These are phyloP conservation scores for Brassicogethes aeneus DNA, from an alignment of 2,888 invertebrate species.

Conservation along the genomic window DNA sequence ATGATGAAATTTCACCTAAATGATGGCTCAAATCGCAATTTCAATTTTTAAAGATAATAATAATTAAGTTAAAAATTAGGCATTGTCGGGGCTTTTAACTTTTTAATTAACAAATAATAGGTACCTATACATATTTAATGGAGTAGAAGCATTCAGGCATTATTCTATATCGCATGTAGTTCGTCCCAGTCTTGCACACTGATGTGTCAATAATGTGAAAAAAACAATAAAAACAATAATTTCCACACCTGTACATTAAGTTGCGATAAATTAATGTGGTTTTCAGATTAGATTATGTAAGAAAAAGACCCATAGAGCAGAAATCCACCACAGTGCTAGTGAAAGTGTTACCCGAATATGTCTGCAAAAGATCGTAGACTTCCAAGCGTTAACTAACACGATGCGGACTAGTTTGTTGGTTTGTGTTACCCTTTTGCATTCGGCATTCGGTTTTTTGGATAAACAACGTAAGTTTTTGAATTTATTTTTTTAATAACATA, in stretches of 20 bases:
- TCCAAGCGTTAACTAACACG: constrained; percentile 24
- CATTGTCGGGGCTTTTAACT: too few relatives aligned
- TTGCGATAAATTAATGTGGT: neutral
- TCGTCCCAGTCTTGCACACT: too few relatives aligned
- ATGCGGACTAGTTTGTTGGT: constrained; percentile 21
- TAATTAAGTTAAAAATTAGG: too few relatives aligned
- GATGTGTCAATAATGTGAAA: too few relatives aligned
- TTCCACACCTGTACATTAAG: neutral
- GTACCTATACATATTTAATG: too few relatives aligned
- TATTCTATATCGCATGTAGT: too few relatives aligned
- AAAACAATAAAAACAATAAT: neutral
- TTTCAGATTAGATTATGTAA: constrained; percentile 16
- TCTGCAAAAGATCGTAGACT: constrained; percentile 14
- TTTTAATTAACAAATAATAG: too few relatives aligned
- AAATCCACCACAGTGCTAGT: constrained; percentile 21
- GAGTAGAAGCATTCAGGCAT: too few relatives aligned
- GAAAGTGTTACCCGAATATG: constrained; percentile 28
- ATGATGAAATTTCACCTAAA: too few relatives aligned
- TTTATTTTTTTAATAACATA: too few relatives aligned
- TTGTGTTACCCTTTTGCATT: constrained; percentile 16
- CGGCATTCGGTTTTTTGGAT: constrained; percentile 22
- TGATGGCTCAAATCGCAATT: too few relatives aligned
- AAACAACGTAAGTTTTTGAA: constrained; percentile 28
- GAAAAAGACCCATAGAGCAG: constrained; percentile 18
- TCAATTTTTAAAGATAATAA: too few relatives aligned